phyloP scores from a whole-genome alignment of 1,140 invertebrate species.

The Druon quercuslanigerum region DNA sequence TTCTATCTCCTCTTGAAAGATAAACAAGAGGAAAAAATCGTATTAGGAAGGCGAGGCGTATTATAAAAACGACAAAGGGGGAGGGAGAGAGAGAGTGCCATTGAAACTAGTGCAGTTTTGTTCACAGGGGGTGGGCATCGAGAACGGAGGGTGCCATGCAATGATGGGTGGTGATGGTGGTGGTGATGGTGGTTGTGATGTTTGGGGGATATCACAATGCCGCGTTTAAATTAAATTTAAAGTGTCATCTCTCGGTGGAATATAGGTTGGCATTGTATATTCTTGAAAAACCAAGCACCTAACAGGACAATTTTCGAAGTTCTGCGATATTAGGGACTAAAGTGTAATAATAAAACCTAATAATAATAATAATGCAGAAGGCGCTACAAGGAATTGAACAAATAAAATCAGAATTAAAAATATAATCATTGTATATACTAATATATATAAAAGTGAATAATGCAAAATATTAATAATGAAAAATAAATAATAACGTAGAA shows the following conservation, averaged over 20 bases:
- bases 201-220: constrained; percentile 42
- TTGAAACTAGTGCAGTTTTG: constrained; percentile 49
- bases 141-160: constrained; percentile 40
- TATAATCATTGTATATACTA: too few species aligned
- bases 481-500: too few species aligned
- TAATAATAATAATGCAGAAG: neutral
- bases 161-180: constrained; percentile 38
- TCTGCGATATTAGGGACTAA: neutral
- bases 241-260: constrained; percentile 50
- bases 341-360: neutral
- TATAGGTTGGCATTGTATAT: constrained; percentile 36
- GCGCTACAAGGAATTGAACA: too few species aligned
- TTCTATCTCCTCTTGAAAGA: constrained; percentile 43
- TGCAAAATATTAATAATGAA: too few species aligned
- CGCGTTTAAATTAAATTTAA: constrained; percentile 58
- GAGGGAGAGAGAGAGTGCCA: constrained; percentile 40
- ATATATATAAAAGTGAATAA: too few species aligned
- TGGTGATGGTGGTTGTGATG: constrained; percentile 41
- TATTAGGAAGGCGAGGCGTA: constrained; percentile 37
- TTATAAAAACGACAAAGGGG: constrained; percentile 46
- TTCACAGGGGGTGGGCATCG: constrained; percentile 40
- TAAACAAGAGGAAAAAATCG: constrained; percentile 44
- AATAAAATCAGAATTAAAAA: too few species aligned
- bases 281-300: constrained; percentile 23
- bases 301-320: neutral